Base-by-base conservation (phyloP, 2,797 vertebrate genomes). In the Apogon hyalosoma region DNA sequence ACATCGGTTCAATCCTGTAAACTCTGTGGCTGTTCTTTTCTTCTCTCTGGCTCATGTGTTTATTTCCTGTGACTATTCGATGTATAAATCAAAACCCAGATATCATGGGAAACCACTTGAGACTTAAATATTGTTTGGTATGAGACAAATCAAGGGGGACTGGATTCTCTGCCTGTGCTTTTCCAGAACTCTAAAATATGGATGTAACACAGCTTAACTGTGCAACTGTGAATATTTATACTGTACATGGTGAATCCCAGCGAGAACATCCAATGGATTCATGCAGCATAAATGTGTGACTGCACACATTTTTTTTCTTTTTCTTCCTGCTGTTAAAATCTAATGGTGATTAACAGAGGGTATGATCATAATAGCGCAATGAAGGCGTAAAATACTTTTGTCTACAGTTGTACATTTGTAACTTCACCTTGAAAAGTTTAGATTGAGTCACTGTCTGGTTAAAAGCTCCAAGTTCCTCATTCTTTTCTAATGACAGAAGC, bases 101-200 rank as follows among this genome's bases (percentile, higher is more conserved):
- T 82, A 83, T 83, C 80, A 77, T 85, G 82, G 78, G 83, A 90
- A 87, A 57, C 67, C 77, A 72, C 56, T 77, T 48, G 59, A 76
- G 66, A 69, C 53, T 64, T 53, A 11, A 49, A 58, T 56, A 19
- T 11, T 43, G 41, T 57, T 58, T 48, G 43, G 61, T 15, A 53
- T 43, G 8, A 50, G 48, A 61, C 39, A 62, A 24, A 56, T 51
- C n/a, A 40, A 67, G 62, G 64, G 58, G 56, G 56, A 62, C 42
- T 24, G 9, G 21, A 58, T 21, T 61, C 21, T 47, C 74, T 68
- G 54, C 72, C 55, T 73, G 77, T 78, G 70, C 52, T 69, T 79
- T 55, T 73, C 36, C 18, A 41, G 31, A 12, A 43, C 48, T 60
- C 49, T 33, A 46, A 63, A 52, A 73, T 52, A 54, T 68, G 64